Evolutionary conservation across 2,797 vertebrate genomes (phyloP), one percentile per base, ranked within the genome.

Genomic region (Ataeniobius toweri): DNA sequence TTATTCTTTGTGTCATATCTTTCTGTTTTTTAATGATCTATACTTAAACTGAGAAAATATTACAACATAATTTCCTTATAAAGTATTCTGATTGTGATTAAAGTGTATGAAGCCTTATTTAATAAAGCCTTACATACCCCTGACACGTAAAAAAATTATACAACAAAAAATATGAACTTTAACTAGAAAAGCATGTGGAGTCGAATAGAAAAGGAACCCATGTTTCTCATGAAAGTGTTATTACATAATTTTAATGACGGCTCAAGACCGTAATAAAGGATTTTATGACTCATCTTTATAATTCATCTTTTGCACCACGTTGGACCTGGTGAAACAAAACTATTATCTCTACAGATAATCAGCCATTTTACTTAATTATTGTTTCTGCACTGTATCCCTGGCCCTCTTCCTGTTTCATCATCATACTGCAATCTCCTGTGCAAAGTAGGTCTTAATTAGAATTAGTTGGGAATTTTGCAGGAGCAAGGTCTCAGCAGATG

Each of bases 391-490:
- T 71, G 73, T 65, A 78, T 83, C 78, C 72, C 84, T 90, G 92
- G 75, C 89, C 89, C 83, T 90, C 73, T 90, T 91, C 86, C 75
- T 24, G 18, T 83, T 82, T 84, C 86, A 79, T 78, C 85, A 74
- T 85, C 85, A 84, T 88, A 78, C 83, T 86, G 87, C 90, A 85
- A 89, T 91, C 88, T 85, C 91, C 85, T 81, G 86, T 87, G 86
- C 80, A 78, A 91, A 89, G 73, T 88, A 88, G 85, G 87, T 92
- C 86, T 93, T 92, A 92, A 92, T 94, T 93, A 91, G 85, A 92
- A 88, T 73, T 90, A 86, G 63, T 78, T 75, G 81, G 79, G 77
- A 86, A 44, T 77, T 87, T 89, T 89, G 86, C 77, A 82, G 83
- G 80, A 89, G 87, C 70, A 83, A 82, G 73, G 81, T 83, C 83